Evolutionary conservation across 2,888 invertebrate genomes (phyloP), one percentile per base, ranked within the genome.

Genomic region (Nomada goodeniana): DNA sequence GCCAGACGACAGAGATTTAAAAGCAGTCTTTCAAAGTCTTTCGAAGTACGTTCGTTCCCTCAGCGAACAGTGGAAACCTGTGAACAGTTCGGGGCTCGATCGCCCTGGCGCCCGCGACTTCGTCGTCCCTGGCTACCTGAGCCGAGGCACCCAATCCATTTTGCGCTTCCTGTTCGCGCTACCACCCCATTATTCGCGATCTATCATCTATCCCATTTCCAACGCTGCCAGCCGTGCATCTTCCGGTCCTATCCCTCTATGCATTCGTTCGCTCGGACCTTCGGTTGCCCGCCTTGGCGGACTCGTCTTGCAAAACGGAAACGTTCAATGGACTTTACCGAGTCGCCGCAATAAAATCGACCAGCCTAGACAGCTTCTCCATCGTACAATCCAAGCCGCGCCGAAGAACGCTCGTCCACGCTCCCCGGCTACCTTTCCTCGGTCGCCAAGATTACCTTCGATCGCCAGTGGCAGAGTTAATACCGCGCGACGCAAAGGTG

Each of bases 141-240:
- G 86, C 79, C 78, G 82, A 78, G 88, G 80, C 81, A 84, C 79
- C 90, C 91, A 91, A 89, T 91, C 90, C 91, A 91, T 91, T 82
- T 84, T 88, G 68, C 55, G 72, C 42, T 63, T 53, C 61, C 29
- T 47, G 52, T 42, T 65, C 13, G 26, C 50, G 77, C n/a, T 80
- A 83, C 70, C 82, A 80, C 76, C 82, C 83, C 83, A 83, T 85
- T 26, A 44, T 83, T 63, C 65, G 59, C 44, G n/a, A 71, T 80
- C 53, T 84, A 89, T 89, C 88, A 86, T 71, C 87, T 89, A 89
- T 77, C 90, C 90, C 86, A 88, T 89, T 76, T 90, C 87, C 78
- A 87, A 77, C n/a, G 69, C 42, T 53, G 65, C 80, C 80, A 81
- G 23, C 26, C 77, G 76, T 36, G 73, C 86, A 88, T 88, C 72